Percentiles rank a stretch among this genome's conserved stretches.
Conservation (phyloP, 2,888 invertebrate species). For the Homarus gammarus region DNA sequence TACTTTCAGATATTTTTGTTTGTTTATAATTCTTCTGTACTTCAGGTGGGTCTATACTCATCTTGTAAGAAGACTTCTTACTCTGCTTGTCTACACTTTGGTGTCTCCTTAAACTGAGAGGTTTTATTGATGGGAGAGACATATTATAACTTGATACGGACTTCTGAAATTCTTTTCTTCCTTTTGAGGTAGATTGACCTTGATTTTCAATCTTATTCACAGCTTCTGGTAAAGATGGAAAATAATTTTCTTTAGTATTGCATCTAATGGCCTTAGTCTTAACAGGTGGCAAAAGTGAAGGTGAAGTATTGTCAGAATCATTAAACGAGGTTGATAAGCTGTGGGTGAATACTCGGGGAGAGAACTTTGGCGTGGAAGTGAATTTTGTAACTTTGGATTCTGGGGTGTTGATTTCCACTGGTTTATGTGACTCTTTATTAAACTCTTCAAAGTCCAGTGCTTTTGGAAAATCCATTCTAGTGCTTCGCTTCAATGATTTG, state of each 20-base stretch:
- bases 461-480: not conserved
- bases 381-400: not conserved
- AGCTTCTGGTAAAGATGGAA: not conserved
- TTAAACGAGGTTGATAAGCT: not conserved
- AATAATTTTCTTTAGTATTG: not conserved
- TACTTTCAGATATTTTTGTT: constrained; percentile 18
- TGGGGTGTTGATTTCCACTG: not conserved
- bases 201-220: not conserved
- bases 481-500: not conserved
- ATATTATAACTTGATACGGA: not conserved
- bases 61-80: not conserved
- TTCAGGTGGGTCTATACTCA: constrained; percentile 16
- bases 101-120: not conserved
- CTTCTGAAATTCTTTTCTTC: not conserved
- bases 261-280: not conserved
- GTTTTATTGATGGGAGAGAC: not conserved
- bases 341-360: not conserved
- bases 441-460: not conserved
- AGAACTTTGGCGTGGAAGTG: constrained; percentile 17
- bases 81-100: not conserved
- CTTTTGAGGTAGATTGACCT: not conserved
- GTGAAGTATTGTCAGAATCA: constrained; percentile 8
- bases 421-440: constrained; percentile 1
- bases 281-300: constrained; percentile 26
- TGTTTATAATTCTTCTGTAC: constrained; percentile 33